Evolutionary conservation across 1,140 invertebrate genomes (phyloP).

Genomic region (Drosophila lini): DNA sequence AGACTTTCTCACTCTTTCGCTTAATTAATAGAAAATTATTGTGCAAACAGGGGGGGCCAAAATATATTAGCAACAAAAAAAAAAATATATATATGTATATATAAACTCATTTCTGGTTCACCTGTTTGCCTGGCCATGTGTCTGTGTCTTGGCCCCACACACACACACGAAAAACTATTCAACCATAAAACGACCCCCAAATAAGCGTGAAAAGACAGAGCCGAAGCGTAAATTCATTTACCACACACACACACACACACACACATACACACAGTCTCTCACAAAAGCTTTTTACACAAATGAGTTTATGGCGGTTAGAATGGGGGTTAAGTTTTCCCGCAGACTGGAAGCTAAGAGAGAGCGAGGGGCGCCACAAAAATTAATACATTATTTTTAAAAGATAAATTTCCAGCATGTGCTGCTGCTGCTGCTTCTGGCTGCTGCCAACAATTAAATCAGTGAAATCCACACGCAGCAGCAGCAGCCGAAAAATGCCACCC

Average conservation of each 20-base stretch:
- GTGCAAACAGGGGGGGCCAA: slow-evolving; percentile 52
- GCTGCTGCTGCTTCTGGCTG: slow-evolving; percentile 5
- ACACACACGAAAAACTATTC: slow-evolving; percentile 68
- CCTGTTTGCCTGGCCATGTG: slow-evolving; percentile 29
- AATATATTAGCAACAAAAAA: slow-evolving; percentile 52
- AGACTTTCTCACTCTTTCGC: slow-evolving; percentile 40
- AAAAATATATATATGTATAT: no score
- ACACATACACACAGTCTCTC: slow-evolving; percentile 15
- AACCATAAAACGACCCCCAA: slow-evolving; percentile 72
- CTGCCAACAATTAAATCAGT: slow-evolving; percentile 78
- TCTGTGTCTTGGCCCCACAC: slow-evolving; percentile 47
- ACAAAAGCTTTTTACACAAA: slow-evolving; percentile 80
- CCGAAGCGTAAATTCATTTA: slow-evolving; percentile 77
- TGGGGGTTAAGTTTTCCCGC: slow-evolving; percentile 2
- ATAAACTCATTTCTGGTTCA: slow-evolving; percentile 49
- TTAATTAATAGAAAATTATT: slow-evolving; percentile 83
- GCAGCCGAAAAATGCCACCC: slow-evolving; percentile 25
- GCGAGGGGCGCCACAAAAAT: slow-evolving; percentile 65
- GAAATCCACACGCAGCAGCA: slow-evolving; percentile 78
- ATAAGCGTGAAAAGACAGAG: slow-evolving; percentile 38
- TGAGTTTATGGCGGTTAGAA: slow-evolving; percentile 68
- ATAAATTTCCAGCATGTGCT: slow-evolving; percentile 71
- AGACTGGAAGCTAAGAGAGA: background rate
- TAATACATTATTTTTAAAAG: slow-evolving; percentile 83
- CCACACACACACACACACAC: slow-evolving; percentile 34